Conservation (phyloP, 92 coral and sea anemone genomes). For the Meandrina meandrites region DNA sequence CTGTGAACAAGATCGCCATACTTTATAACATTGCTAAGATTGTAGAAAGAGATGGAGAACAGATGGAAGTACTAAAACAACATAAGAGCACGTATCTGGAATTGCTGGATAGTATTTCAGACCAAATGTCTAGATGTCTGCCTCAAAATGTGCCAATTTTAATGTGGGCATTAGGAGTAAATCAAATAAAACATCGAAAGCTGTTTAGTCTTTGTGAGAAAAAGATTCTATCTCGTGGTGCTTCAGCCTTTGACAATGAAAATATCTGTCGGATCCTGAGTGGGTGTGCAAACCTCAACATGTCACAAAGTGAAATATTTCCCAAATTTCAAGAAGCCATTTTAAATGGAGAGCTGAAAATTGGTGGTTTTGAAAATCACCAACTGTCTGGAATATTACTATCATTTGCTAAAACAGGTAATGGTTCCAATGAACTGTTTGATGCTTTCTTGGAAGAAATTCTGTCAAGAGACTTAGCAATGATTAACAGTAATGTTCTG, state of each 20-base stretch:
- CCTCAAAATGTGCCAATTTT: constrained; percentile 13
- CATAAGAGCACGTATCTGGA: background rate
- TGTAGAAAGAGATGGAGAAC: constrained; percentile 15
- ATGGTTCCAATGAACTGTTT: constrained; percentile 19
- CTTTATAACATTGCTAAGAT: constrained; percentile 26
- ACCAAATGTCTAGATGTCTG: background rate
- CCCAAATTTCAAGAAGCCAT: constrained; percentile 23
- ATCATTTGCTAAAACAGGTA: constrained; percentile 21
- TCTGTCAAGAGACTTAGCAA: constrained; percentile 20
- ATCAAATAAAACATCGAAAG: constrained; percentile 13
- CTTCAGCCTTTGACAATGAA: constrained; percentile 2
- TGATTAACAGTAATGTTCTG: background rate
- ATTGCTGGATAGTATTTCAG: constrained; percentile 19
- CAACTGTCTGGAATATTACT: constrained; percentile 29
- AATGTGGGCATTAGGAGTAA: constrained; percentile 32
- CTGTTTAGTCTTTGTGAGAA: constrained; percentile 19
- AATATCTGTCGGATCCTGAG: constrained; percentile 19
- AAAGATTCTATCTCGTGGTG: constrained; percentile 19
- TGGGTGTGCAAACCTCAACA: constrained; percentile 25
- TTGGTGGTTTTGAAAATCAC: background rate
- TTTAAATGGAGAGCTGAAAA: constrained; percentile 11
- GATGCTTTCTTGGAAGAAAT: constrained; percentile 23
- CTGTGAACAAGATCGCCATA: constrained; percentile 10
- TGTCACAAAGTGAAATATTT: constrained; percentile 10
- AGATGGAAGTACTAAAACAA: constrained; percentile 1